Percentiles rank a stretch among this genome's conserved stretches.
Conservation (phyloP, 1,140 invertebrate genomes). For the Ylistrum balloti region DNA sequence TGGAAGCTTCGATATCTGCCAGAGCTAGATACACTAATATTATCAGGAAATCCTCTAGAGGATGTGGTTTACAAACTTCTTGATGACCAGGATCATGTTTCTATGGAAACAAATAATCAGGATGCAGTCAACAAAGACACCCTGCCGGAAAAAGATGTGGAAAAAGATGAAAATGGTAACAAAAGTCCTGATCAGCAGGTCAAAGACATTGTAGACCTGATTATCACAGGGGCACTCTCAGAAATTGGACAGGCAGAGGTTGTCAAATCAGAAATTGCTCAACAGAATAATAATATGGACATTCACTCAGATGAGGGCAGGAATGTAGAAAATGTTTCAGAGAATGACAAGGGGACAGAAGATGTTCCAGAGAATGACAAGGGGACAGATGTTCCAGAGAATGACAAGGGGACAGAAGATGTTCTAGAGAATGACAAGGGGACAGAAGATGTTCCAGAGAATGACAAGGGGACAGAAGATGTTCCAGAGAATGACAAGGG, state of each 20-base stretch:
- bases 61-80: constrained; percentile 66
- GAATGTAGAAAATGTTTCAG: not conserved
- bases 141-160: not conserved
- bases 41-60: constrained; percentile 74
- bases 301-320: too few relatives aligned
- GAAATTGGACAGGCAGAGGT: not conserved
- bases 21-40: constrained; percentile 68
- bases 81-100: constrained; percentile 41
- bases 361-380: too few relatives aligned
- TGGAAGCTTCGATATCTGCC: constrained; percentile 74
- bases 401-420: not conserved
- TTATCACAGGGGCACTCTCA: not conserved
- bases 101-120: not conserved
- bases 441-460: not conserved
- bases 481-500: not conserved
- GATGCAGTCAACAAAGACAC: constrained; percentile 34
- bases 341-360: not conserved
- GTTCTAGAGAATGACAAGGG: not conserved
- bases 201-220: not conserved
- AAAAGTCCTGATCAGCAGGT: not conserved
- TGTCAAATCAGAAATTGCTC: not conserved
- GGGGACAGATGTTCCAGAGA: not conserved
- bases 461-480: not conserved
- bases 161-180: constrained; percentile 52
- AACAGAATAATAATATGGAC: not conserved